Conservation (phyloP, 2,888 invertebrate species). For the Rutpela maculata region DNA sequence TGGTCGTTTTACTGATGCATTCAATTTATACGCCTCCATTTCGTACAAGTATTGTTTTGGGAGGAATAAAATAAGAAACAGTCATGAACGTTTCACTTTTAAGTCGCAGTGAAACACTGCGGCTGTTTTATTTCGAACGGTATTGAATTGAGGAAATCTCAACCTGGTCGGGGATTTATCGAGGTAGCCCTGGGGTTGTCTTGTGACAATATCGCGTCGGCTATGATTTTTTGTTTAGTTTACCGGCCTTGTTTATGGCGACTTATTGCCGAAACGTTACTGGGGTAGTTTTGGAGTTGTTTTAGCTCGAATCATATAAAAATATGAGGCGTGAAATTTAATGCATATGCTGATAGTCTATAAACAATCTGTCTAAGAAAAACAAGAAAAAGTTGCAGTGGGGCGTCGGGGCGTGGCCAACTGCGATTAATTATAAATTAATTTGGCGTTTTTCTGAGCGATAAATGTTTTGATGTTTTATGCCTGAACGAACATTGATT, state of each 20-base stretch:
- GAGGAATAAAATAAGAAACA: slow-evolving; percentile 71
- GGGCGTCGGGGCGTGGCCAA: too few species aligned
- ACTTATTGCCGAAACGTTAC: slow-evolving; percentile 59
- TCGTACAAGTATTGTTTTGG: slow-evolving; percentile 69
- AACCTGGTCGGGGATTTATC: slow-evolving; percentile 45
- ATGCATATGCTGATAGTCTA: background rate
- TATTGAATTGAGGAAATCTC: slow-evolving; percentile 31
- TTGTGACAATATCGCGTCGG: slow-evolving; percentile 60
- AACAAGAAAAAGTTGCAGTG: background rate
- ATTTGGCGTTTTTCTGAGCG: too few species aligned
- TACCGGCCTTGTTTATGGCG: slow-evolving; percentile 68
- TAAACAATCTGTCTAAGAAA: background rate
- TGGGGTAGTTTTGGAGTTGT: background rate
- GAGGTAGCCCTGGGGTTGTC: slow-evolving; percentile 53
- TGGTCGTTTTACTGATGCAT: slow-evolving; percentile 72
- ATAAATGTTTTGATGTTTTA: too few species aligned
- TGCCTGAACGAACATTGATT: too few species aligned
- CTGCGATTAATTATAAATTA: too few species aligned
- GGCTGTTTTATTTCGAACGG: slow-evolving; percentile 11
- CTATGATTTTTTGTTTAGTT: slow-evolving; percentile 67
- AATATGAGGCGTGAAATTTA: background rate
- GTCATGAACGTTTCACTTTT: slow-evolving; percentile 29
- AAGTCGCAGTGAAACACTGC: slow-evolving; percentile 1
- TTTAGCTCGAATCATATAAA: slow-evolving; percentile 8
- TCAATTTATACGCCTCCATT: slow-evolving; percentile 70